Conservation (phyloP, 1,140 invertebrate genomes). For the Triops cancriformis region DNA sequence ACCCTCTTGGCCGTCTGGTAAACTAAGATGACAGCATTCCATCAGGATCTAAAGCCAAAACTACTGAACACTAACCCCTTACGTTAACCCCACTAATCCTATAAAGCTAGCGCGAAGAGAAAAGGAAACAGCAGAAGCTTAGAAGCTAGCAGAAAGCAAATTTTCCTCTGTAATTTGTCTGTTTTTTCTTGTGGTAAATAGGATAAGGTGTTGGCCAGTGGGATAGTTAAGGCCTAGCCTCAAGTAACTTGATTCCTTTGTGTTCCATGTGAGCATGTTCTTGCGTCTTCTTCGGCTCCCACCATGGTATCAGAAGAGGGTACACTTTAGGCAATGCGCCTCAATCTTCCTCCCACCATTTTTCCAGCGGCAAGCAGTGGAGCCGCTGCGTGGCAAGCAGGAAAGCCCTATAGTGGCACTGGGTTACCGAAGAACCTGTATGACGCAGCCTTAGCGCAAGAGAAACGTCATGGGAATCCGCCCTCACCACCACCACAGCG, state of each 20-base stretch:
- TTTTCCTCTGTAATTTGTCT: no score
- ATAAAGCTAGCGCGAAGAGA: no score
- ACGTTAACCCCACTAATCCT: no score
- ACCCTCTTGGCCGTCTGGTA: no score
- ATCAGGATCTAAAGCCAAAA: no score
- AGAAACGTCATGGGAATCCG: constrained; percentile 5
- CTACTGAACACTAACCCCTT: no score
- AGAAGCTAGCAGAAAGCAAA: no score
- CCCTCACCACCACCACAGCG: not conserved
- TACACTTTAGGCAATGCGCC: not conserved
- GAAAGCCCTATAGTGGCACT: not conserved
- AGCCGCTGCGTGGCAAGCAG: not conserved
- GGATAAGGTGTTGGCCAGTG: no score
- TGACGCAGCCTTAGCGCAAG: not conserved
- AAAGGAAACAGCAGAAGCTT: no score
- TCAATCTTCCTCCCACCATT: constrained; percentile 5
- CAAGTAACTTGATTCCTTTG: constrained; percentile 10
- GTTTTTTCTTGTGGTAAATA: no score
- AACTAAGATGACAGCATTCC: no score
- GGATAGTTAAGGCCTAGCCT: not conserved
- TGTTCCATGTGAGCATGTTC: not conserved
- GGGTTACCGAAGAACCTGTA: not conserved
- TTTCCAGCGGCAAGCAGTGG: not conserved
- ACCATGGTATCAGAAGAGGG: not conserved
- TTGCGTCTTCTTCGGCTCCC: not conserved